phyloP scores from a whole-genome alignment of 2,113 vertebrate species.

The Psettodes erumei region DNA sequence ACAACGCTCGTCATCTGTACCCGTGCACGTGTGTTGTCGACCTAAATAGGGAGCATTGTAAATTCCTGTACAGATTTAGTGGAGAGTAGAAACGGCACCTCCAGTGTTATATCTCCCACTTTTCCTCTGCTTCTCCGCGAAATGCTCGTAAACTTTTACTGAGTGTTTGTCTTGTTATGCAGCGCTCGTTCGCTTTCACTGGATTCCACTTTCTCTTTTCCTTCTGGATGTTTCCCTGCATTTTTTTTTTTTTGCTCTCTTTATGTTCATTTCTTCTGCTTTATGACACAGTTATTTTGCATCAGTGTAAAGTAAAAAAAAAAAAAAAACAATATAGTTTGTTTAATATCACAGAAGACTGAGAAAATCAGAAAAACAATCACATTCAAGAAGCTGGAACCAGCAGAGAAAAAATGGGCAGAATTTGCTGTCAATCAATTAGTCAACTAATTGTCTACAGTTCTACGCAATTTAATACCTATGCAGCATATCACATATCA shows the following conservation, averaged over 20 bases:
- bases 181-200: too few relatives aligned
- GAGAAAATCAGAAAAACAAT: background rate
- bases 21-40: too few relatives aligned
- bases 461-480: background rate
- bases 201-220: background rate
- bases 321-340: background rate
- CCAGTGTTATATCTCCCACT: too few relatives aligned
- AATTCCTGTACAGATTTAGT: too few relatives aligned
- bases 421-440: background rate
- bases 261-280: background rate
- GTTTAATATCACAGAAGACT: background rate
- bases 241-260: accelerated
- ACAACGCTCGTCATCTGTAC: too few relatives aligned
- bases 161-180: too few relatives aligned
- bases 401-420: background rate
- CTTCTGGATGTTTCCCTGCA: background rate
- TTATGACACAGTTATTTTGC: background rate
- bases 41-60: too few relatives aligned
- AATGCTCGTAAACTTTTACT: too few relatives aligned
- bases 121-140: too few relatives aligned
- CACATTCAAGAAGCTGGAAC: background rate
- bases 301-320: background rate
- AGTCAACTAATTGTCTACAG: background rate
- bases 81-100: too few relatives aligned
- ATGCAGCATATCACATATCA: background rate